Evolutionary conservation across 1,140 invertebrate genomes (phyloP), one percentile per base, ranked within the genome.

Genomic region (Mya arenaria): DNA sequence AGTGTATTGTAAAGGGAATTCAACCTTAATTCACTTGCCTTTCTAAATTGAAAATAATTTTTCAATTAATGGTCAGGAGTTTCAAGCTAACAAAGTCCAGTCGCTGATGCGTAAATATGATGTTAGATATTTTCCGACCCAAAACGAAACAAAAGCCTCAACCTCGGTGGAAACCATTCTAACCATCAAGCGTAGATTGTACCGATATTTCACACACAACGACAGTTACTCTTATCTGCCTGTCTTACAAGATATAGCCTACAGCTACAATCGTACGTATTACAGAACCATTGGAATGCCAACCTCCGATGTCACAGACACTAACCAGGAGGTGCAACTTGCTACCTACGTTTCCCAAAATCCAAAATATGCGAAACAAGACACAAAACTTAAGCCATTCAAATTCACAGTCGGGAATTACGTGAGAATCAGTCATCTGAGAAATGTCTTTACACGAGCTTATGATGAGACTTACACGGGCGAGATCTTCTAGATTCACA

Each of bases 391-490:
- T 34, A 41, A 66, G 71, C 77, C 23, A 25, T 79, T 79, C 58
- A 81, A 58, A 63, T 81, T 84, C 55, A 84, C 72, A 80, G 63
- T 80, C 23, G 69, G 83, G 25, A 77, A 79, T 36, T 28, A 74
- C 8, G 75, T 84, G 8, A 34, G 75, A 56, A 66, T 74, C 8
- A 74, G 66, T 55, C 58, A 84, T 65, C 25, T 84, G 23, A 79
- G 63, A 44, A 80, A 66, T 48, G n/a, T n/a, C n/a, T n/a, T 5
- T 75, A 19, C 74, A 23, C 55, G 82, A 17, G 74, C 71, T 32
- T 79, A 74, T 28, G 69, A 80, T 36, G 37, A 84, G 56, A 80
- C 44, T 58, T 84, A 75, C 74, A 73, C 83, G 5, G 83, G 75
- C 4, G 83, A 84, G 69, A 65, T 84, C 19, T 79, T 84, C 36